Conservation (phyloP, 2,888 invertebrate genomes). For the Cosmia trapezina region DNA sequence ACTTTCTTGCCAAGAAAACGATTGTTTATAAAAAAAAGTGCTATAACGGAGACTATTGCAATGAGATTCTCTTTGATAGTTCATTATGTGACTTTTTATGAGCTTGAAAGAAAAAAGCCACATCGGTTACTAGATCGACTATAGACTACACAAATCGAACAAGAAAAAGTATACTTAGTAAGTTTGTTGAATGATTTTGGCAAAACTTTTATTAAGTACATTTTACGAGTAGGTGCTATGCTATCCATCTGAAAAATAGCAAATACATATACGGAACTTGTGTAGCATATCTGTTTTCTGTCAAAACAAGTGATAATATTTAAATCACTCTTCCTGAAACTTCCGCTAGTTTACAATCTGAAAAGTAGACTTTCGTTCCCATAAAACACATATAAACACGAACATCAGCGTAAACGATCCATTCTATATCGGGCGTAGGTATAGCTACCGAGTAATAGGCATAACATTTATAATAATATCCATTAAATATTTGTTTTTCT, state of each 20-base stretch:
- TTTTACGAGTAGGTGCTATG: neutral
- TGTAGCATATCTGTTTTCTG: neutral
- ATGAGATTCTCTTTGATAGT: conserved; percentile 37
- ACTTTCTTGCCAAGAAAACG: conserved; percentile 44
- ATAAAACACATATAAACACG: conserved; percentile 58
- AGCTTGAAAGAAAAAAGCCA: conserved; percentile 8
- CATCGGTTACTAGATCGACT: conserved; percentile 23
- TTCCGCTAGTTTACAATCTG: conserved; percentile 43
- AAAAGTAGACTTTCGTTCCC: conserved; percentile 55
- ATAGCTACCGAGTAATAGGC: conserved; percentile 31
- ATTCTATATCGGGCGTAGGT: conserved; percentile 49
- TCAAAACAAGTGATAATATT: conserved; percentile 2
- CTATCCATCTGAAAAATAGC: neutral
- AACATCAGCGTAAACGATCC: conserved; percentile 15
- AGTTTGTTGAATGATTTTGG: conserved; percentile 1
- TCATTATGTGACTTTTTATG: conserved; percentile 34
- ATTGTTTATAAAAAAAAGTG: conserved; percentile 46
- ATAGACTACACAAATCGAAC: neutral
- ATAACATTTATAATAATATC: conserved; percentile 53
- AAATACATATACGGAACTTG: neutral
- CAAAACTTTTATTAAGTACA: neutral
- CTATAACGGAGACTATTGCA: conserved; percentile 24
- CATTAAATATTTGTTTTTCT: conserved; percentile 57
- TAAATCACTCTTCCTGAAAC: conserved; percentile 1
- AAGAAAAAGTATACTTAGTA: neutral